A percentile compares a stretch with the other conserved stretches of the same genome.
These are phyloP conservation scores for Sminthurinus aureus DNA, from an alignment of 2,888 invertebrate genomes.

Conservation along the genomic window DNA sequence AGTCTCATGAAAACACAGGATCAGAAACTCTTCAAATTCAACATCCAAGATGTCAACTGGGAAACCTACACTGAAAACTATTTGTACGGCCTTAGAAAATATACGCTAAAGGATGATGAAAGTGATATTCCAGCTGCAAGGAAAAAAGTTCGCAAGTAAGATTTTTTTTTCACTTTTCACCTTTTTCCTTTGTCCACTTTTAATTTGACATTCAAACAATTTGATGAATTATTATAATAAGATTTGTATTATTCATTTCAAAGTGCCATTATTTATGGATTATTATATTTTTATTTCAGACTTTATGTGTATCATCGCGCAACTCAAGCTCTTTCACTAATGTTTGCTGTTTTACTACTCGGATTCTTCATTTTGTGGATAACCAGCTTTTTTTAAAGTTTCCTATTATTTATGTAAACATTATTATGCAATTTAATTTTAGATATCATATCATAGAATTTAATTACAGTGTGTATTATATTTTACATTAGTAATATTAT, in stretches of 20 bases:
- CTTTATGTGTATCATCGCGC: constrained; percentile 19
- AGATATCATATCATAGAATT: too few species aligned
- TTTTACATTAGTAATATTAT: too few species aligned
- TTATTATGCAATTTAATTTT: too few species aligned
- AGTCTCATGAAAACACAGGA: constrained; percentile 67
- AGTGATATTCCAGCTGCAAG: constrained; percentile 72
- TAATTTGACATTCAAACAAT: too few species aligned
- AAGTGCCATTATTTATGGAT: too few species aligned
- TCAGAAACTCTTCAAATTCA: constrained; percentile 71
- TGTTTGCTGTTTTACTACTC: not conserved
- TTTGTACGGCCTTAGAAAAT: constrained; percentile 83
- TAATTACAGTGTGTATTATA: too few species aligned
- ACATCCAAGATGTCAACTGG: constrained; percentile 76
- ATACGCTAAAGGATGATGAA: constrained; percentile 78
- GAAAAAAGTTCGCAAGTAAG: constrained; percentile 64
- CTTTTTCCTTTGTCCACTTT: too few species aligned
- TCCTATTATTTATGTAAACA: not conserved
- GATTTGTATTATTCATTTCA: too few species aligned
- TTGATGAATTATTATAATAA: too few species aligned
- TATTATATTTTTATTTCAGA: constrained; percentile 13
- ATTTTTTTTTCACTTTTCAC: not conserved
- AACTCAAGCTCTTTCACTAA: not conserved
- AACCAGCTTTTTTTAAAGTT: not conserved
- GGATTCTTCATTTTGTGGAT: not conserved
- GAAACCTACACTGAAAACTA: constrained; percentile 80